These are phyloP conservation scores for Cydia fagiglandana DNA, from an alignment of 1,140 invertebrate species.

Conservation along the genomic window DNA sequence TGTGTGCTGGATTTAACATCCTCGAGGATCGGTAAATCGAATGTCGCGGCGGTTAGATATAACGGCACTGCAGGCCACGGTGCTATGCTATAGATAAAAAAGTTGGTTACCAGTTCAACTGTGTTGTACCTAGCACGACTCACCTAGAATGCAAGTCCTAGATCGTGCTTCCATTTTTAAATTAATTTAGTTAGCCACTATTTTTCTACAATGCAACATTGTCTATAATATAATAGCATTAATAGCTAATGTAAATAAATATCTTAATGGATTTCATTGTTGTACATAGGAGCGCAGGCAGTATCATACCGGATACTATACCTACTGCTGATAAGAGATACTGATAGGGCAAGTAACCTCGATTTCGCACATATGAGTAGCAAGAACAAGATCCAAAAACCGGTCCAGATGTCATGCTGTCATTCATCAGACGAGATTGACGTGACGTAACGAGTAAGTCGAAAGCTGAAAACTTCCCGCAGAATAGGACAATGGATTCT, in stretches of 20 bases:
- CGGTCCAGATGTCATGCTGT: conserved; percentile 42
- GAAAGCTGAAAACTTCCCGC: conserved; percentile 32
- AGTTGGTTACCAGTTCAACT: conserved; percentile 23
- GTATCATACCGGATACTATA: not conserved
- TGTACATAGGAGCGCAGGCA: too few relatives aligned
- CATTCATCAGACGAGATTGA: conserved; percentile 41
- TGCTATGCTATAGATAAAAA: conserved; percentile 20
- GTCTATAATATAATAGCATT: too few relatives aligned
- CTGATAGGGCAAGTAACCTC: not conserved
- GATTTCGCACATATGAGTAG: not conserved
- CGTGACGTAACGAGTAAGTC: conserved; percentile 38
- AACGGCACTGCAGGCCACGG: not conserved
- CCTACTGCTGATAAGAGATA: not conserved
- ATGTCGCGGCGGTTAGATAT: conserved; percentile 6
- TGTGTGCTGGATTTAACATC: conserved; percentile 16
- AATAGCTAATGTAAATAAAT: too few relatives aligned
- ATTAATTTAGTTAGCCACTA: not conserved
- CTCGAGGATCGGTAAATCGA: conserved; percentile 7
- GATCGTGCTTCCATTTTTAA: conserved; percentile 26
- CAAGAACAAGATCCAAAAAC: conserved; percentile 34
- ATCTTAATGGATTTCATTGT: too few relatives aligned
- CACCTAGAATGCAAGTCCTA: conserved; percentile 26
- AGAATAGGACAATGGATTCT: conserved; percentile 41
- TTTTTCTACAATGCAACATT: too few relatives aligned
- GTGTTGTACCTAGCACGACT: conserved; percentile 1